Percentiles rank a stretch among this genome's conserved stretches.
These are phyloP conservation scores for Heliconius melpomene DNA, from an alignment of 1,140 invertebrate genomes.

Conservation along the genomic window DNA sequence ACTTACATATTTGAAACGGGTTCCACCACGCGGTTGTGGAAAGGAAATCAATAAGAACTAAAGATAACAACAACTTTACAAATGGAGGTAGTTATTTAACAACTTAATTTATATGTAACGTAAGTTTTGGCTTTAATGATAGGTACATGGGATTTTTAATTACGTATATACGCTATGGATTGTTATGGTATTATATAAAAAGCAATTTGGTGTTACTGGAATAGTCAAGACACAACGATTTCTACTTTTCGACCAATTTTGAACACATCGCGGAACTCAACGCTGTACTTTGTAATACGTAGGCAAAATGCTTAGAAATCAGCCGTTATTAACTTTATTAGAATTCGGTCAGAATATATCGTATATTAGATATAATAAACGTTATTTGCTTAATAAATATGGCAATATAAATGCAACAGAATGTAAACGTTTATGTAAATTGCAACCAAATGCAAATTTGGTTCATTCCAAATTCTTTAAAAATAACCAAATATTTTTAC, in stretches of 20 bases:
- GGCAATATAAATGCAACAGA: slow-evolving; percentile 4
- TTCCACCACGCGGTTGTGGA: background rate
- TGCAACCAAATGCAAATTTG: background rate
- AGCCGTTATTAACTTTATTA: background rate
- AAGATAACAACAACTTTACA: background rate
- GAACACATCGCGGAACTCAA: background rate
- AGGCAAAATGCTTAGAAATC: background rate
- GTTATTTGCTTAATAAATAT: background rate
- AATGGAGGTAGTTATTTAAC: slow-evolving; percentile 8
- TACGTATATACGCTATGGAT: no score
- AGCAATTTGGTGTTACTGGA: no score
- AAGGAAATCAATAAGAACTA: slow-evolving; percentile 13
- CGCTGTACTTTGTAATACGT: no score
- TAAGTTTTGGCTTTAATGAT: background rate
- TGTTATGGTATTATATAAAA: no score
- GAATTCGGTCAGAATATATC: background rate
- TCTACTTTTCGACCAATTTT: no score
- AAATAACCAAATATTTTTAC: background rate
- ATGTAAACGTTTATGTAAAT: slow-evolving; percentile 11
- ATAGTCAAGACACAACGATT: no score
- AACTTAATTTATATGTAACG: background rate
- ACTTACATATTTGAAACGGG: slow-evolving; percentile 20
- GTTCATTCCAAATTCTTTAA: background rate
- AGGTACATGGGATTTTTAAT: no score
- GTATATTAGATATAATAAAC: background rate